Conservation (phyloP, 2,113 vertebrate genomes). For the Athene noctua region DNA sequence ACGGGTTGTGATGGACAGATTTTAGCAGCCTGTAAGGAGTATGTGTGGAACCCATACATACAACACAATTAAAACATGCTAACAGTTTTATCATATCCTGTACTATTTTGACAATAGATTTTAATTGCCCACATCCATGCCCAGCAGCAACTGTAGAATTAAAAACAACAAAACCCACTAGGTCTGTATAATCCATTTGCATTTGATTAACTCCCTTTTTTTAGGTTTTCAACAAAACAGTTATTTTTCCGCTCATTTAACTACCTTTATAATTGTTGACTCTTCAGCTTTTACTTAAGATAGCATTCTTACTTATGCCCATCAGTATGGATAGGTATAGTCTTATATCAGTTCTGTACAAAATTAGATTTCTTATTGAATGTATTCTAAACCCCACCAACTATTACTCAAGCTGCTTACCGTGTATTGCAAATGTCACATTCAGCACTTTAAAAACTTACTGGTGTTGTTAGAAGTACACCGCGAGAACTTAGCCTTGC, state of each 20-base stretch:
- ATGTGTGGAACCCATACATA: background rate
- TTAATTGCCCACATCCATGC: background rate
- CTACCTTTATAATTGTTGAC: background rate
- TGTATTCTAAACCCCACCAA: background rate
- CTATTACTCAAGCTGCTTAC: background rate
- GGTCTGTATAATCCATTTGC: background rate
- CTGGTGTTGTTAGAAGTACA: background rate
- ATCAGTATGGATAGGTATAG: background rate
- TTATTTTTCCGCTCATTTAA: background rate
- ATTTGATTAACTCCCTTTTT: background rate
- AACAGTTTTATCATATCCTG: background rate
- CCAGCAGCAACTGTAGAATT: background rate
- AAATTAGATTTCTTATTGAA: background rate
- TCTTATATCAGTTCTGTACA: background rate
- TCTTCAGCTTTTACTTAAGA: background rate
- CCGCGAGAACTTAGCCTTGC: background rate
- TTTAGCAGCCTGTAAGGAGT: conserved; percentile 84
- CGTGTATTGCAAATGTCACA: background rate
- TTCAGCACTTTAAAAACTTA: background rate
- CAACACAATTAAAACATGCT: background rate
- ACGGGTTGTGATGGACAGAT: conserved; percentile 97
- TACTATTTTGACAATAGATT: background rate
- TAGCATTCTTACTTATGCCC: background rate
- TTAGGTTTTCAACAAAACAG: background rate
- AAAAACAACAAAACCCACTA: background rate